Evolutionary conservation across 1,140 invertebrate genomes (phyloP), one percentile per base, ranked within the genome.

Genomic region (Drosophila willistoni): DNA sequence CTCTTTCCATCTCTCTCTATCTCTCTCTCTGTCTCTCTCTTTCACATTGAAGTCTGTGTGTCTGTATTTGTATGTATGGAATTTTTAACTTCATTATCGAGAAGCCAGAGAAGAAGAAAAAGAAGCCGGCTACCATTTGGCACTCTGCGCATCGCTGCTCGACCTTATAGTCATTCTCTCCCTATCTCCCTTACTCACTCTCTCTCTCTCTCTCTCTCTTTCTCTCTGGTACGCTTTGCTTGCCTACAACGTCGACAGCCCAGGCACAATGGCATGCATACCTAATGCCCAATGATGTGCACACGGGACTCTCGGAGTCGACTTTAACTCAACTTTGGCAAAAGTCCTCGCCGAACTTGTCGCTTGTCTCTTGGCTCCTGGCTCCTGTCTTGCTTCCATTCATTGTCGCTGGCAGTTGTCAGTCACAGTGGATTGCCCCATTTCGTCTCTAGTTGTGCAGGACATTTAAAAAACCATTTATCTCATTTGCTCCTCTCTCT

Each of bases 21-120:
- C 14, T 14, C 3, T 60, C 41, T 56, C 29, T 1, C 14, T 14
- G 1, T 60, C 41, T 56, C 29, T 44, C 22, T 25, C 22, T 25
- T 4, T 25, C 22, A 25, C 22, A 25, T 25, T 25, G 3, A 25
- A 25, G 22, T 25, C 36, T n/a, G 6, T n/a, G 6, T 62, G n/a
- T 64, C 12, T 83, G 83, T 83, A 86, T 86, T 86, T 87, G 83
- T 87, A 83, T 86, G 83, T 89, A 87, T 79, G 83, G 83, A 86
- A 86, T 86, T 86, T 86, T 86, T 89, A 86, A 86, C 83, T 87
- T 86, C 84, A 86, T 86, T 86, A 86, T 86, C 79, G 56, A 51
- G 44, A 9, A 51, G 44, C 7, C 44, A 29, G 12, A 36, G 34
- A 9, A 9, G 1, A 36, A 36, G 34, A 3, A 9, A 10, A 22